Conservation (phyloP, 2,888 invertebrate species). For the Leptogaster cylindrica region DNA sequence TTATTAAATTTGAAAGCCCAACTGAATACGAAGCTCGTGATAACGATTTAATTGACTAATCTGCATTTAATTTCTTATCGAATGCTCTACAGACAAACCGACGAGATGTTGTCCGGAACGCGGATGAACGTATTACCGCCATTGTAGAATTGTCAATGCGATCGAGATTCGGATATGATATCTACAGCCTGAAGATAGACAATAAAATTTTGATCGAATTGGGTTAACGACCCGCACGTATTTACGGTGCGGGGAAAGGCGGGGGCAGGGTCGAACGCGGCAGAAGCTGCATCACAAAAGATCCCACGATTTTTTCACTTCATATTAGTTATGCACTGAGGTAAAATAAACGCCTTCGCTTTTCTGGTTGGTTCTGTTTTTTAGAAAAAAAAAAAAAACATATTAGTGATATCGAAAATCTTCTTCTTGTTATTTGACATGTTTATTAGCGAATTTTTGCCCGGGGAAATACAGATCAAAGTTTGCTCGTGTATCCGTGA, state of each 20-base stretch:
- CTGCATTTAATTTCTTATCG: conserved; percentile 35
- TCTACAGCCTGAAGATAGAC: neutral
- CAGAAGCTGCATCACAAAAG: conserved; percentile 28
- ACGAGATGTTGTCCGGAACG: no score
- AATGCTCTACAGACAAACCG: no score
- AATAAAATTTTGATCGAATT: conserved; percentile 24
- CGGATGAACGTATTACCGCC: no score
- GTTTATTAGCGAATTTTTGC: neutral
- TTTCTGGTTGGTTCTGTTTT: conserved; percentile 11
- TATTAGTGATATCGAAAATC: no score
- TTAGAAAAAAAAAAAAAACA: neutral
- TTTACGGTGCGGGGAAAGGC: neutral
- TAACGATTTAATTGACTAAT: conserved; percentile 28
- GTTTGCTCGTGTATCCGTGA: conserved; percentile 7
- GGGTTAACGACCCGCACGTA: conserved; percentile 34
- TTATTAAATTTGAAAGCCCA: neutral
- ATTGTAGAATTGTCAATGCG: neutral
- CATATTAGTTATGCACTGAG: conserved; percentile 17
- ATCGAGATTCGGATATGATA: conserved; percentile 7
- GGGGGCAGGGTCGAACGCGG: no score
- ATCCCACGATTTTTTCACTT: conserved; percentile 23
- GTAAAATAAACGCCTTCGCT: conserved; percentile 22
- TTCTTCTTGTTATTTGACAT: no score
- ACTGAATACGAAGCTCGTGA: neutral
- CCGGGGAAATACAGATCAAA: neutral